Percentiles rank a stretch among this genome's conserved stretches.
These are phyloP conservation scores for Zaprionus vittiger DNA, from an alignment of 1,140 invertebrate genomes.

Conservation along the genomic window DNA sequence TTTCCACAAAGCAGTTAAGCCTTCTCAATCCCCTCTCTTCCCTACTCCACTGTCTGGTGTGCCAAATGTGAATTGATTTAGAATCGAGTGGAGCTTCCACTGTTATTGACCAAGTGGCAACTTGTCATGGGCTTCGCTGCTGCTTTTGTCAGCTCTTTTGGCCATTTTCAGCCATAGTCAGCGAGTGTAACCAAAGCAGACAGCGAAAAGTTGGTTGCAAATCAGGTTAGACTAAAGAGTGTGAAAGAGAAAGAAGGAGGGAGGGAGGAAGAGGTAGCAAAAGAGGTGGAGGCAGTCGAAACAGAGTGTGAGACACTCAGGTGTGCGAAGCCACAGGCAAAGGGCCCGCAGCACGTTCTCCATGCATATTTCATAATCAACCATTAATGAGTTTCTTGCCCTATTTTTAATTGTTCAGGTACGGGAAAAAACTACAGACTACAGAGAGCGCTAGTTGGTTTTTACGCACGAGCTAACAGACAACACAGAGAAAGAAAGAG, in stretches of 20 bases:
- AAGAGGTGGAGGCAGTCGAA: not conserved
- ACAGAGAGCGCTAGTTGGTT: conserved; percentile 51
- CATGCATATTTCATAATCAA: conserved; percentile 71
- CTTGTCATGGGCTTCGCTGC: conserved; percentile 35
- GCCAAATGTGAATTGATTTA: conserved; percentile 58
- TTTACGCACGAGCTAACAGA: conserved; percentile 51
- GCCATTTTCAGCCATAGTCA: not conserved
- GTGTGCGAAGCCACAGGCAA: not conserved
- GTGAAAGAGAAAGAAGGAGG: not conserved
- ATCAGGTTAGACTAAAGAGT: conserved; percentile 40
- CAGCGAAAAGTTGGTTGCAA: conserved; percentile 36
- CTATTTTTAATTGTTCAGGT: conserved; percentile 65
- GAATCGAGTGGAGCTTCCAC: conserved; percentile 28
- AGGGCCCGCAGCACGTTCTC: conserved; percentile 28
- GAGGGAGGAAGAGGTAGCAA: not conserved
- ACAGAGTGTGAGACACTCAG: not conserved
- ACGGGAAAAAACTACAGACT: conserved; percentile 45
- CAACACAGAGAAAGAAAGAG: conserved; percentile 20
- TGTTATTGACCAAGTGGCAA: conserved; percentile 38
- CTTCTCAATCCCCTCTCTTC: not conserved
- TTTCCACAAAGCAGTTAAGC: conserved; percentile 1
- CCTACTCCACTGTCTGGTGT: conserved; percentile 21
- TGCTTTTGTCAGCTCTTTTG: conserved; percentile 43
- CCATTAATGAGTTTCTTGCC: conserved; percentile 76
- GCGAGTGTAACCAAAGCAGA: conserved; percentile 20